phyloP scores from a whole-genome alignment of 1,140 invertebrate species.

The Bombus terrestris region DNA sequence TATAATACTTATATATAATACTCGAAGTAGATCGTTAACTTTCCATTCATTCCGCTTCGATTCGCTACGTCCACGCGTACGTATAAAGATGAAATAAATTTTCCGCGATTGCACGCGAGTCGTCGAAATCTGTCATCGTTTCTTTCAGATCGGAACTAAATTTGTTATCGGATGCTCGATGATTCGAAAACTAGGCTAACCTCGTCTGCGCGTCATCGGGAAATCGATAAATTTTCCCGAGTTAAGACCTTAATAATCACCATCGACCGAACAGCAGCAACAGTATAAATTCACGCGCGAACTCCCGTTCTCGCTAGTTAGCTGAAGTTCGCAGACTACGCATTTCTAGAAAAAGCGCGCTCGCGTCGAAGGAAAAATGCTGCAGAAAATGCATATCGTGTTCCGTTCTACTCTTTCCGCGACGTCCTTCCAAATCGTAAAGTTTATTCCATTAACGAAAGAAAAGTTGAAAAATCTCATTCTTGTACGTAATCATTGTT shows the following conservation, averaged over 20 bases:
- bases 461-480: too few species aligned
- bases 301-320: constrained; percentile 29
- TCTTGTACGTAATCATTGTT: background rate
- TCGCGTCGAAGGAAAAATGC: background rate
- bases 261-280: constrained; percentile 24
- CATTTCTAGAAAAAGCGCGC: background rate
- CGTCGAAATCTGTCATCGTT: background rate
- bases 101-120: background rate
- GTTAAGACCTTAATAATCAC: constrained; percentile 51
- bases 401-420: background rate
- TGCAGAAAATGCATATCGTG: background rate
- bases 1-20: background rate
- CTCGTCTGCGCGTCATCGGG: constrained; percentile 47
- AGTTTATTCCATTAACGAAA: background rate
- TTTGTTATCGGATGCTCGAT: constrained; percentile 57
- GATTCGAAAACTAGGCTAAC: constrained; percentile 54
- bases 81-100: background rate
- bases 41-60: background rate
- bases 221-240: constrained; percentile 53
- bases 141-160: constrained; percentile 35
- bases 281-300: constrained; percentile 18
- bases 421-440: background rate
- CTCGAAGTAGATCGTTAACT: background rate
- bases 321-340: background rate
- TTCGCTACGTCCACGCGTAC: background rate